These are phyloP conservation scores for Carcharodon carcharias DNA, from an alignment of 2,797 vertebrate species.

Conservation along the genomic window DNA sequence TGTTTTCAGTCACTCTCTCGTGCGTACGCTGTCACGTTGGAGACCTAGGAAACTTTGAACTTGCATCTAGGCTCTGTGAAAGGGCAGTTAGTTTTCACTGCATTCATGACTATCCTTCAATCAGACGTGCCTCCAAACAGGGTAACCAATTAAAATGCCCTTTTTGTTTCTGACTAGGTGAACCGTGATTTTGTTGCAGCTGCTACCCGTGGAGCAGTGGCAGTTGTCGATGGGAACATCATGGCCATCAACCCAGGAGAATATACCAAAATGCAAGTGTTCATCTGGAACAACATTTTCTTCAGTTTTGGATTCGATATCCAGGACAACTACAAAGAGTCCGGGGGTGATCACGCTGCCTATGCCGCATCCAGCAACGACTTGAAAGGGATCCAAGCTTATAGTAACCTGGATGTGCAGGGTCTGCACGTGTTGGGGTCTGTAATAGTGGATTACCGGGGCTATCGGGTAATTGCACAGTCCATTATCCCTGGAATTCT, in stretches of 20 bases:
- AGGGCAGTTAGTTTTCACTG: neutral
- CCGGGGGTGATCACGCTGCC: constrained; percentile 63
- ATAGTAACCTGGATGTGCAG: constrained; percentile 57
- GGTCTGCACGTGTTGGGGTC: constrained; percentile 69
- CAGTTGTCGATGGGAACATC: constrained; percentile 62
- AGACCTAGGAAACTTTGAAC: neutral
- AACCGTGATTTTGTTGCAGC: constrained; percentile 66
- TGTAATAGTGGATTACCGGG: constrained; percentile 68
- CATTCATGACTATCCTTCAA: neutral
- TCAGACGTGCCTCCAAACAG: neutral
- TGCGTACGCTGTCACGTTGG: neutral
- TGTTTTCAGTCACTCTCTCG: neutral
- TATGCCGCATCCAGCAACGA: constrained; percentile 50
- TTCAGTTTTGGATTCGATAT: constrained; percentile 57
- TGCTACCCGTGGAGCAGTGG: constrained; percentile 58
- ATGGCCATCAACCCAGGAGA: constrained; percentile 62
- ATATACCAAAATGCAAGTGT: constrained; percentile 54
- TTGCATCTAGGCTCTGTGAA: neutral
- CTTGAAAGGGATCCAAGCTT: constrained; percentile 60
- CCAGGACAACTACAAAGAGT: constrained; percentile 39
- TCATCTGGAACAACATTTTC: constrained; percentile 64
- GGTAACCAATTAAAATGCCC: neutral
- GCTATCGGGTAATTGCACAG: constrained; percentile 67
- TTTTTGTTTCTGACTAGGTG: constrained; percentile 51
- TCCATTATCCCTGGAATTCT: constrained; percentile 67